Conservation (phyloP, 2,888 invertebrate species). For the Drosophila mulleri region DNA sequence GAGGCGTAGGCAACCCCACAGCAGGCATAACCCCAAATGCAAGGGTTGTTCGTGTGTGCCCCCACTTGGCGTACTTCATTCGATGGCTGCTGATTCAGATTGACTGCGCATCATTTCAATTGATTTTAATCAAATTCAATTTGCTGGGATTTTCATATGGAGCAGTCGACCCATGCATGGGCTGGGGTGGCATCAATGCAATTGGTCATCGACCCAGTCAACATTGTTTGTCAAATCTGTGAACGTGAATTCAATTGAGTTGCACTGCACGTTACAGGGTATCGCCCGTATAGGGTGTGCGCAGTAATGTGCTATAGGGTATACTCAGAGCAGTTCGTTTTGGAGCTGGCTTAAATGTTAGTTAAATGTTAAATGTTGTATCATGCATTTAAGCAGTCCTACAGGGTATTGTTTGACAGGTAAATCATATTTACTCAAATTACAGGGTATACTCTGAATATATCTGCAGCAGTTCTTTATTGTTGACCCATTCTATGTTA, state of each 20-base stretch:
- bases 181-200: slow-evolving; percentile 5
- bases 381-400: too few relatives aligned
- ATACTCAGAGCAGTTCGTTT: too few relatives aligned
- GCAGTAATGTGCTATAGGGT: too few relatives aligned
- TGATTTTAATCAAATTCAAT: slow-evolving; percentile 82
- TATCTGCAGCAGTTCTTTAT: too few relatives aligned
- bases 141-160: slow-evolving; percentile 37
- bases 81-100: slow-evolving; percentile 16
- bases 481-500: too few relatives aligned
- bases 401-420: too few relatives aligned
- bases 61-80: slow-evolving; percentile 7
- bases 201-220: slow-evolving; percentile 31
- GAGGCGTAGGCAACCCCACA: not conserved
- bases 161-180: slow-evolving; percentile 7
- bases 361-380: too few relatives aligned
- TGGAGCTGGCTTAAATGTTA: too few relatives aligned
- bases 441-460: not conserved
- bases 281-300: not conserved
- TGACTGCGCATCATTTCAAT: slow-evolving; percentile 71
- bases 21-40: slow-evolving; percentile 3
- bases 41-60: slow-evolving; percentile 22
- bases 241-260: slow-evolving; percentile 1
- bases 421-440: not conserved
- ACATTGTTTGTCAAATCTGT: slow-evolving; percentile 20
- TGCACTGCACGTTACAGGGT: not conserved